These are phyloP conservation scores for Callinectes sapidus DNA, from an alignment of 2,888 invertebrate species.

Conservation along the genomic window DNA sequence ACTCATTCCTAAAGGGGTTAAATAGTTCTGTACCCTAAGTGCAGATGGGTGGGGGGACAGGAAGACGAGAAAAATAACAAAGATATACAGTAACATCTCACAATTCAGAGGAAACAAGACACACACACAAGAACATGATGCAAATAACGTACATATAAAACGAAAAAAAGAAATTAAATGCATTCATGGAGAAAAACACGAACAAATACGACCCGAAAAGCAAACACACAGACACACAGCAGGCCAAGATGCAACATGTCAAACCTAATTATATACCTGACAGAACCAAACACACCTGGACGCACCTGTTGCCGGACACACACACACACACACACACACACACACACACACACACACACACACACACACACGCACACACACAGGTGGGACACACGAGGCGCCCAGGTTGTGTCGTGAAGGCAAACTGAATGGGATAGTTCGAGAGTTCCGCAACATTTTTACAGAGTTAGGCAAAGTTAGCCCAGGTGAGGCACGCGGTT, in stretches of 20 bases:
- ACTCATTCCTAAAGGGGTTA: too few relatives aligned
- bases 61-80: not conserved
- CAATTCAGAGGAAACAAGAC: not conserved
- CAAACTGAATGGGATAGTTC: not conserved
- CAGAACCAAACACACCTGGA: not conserved
- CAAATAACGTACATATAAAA: not conserved
- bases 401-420: not conserved
- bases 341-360: not conserved
- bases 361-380: not conserved
- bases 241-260: not conserved
- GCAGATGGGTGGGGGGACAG: not conserved
- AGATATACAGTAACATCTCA: not conserved
- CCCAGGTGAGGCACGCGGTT: too few relatives aligned
- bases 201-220: not conserved
- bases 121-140: not conserved
- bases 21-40: too few relatives aligned
- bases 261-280: not conserved
- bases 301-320: not conserved
- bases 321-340: not conserved
- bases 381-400: not conserved
- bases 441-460: not conserved
- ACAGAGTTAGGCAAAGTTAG: not conserved
- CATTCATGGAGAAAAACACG: not conserved
- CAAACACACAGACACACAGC: not conserved
- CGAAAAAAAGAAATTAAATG: not conserved